phyloP scores from a whole-genome alignment of 2,113 vertebrate genomes.

The Ciconia boyciana region DNA sequence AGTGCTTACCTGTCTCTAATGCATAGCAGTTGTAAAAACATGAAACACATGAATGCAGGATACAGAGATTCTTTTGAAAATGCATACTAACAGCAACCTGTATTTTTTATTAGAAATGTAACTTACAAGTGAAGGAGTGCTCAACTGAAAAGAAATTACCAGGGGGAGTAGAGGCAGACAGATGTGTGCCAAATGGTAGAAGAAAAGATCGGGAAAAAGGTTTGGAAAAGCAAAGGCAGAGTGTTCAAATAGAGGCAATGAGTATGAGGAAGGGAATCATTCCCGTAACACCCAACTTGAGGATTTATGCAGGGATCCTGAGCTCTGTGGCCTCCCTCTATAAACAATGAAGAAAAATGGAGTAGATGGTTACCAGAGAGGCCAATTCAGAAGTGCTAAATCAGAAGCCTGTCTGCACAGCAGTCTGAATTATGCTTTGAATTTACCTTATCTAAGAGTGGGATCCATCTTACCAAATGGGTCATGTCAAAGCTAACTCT shows the following conservation, averaged over 20 bases:
- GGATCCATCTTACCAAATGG: background rate
- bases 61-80: background rate
- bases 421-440: background rate
- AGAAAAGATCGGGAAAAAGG: background rate
- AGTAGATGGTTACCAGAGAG: background rate
- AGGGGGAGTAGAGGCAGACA: background rate
- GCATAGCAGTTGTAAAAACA: background rate
- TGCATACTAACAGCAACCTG: background rate
- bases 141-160: background rate
- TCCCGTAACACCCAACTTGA: background rate
- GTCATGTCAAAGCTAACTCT: background rate
- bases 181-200: background rate
- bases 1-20: background rate
- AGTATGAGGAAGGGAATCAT: background rate
- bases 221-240: background rate
- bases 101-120: background rate
- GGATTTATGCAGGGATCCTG: background rate
- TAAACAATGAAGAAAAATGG: background rate
- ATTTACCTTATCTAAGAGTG: background rate
- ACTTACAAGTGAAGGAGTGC: background rate
- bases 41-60: background rate
- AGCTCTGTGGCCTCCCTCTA: background rate
- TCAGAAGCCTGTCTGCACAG: background rate
- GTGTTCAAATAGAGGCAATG: background rate
- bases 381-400: background rate